Percentiles rank a stretch among this genome's conserved stretches.
Conservation (phyloP, 2,113 vertebrate species). For the Atherinomorus stipes region DNA sequence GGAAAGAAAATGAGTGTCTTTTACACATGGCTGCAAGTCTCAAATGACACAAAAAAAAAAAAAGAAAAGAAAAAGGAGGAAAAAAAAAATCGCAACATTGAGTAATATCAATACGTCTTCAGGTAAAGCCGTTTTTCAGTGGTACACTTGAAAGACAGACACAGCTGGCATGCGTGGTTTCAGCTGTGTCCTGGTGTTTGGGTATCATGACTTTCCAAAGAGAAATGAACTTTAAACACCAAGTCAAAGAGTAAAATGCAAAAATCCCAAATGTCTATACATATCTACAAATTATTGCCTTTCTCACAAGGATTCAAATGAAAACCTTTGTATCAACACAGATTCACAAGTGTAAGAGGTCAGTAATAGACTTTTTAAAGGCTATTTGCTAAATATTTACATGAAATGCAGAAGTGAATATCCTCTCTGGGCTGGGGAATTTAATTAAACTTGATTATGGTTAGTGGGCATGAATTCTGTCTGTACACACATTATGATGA, state of each 20-base stretch:
- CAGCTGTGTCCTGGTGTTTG: slow-evolving; percentile 85
- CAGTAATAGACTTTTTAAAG: slow-evolving; percentile 87
- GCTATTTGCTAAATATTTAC: slow-evolving; percentile 84
- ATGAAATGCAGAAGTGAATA: slow-evolving; percentile 66
- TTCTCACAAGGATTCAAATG: slow-evolving; percentile 92
- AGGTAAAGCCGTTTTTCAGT: slow-evolving; percentile 87
- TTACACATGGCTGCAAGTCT: slow-evolving; percentile 79
- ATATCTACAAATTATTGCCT: slow-evolving; percentile 99
- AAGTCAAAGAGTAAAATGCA: slow-evolving; percentile 68
- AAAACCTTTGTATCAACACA: slow-evolving; percentile 86
- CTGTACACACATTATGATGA: slow-evolving; percentile 51
- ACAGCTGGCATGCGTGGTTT: slow-evolving; percentile 91
- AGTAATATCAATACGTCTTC: slow-evolving; percentile 79
- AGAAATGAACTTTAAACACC: slow-evolving; percentile 68
- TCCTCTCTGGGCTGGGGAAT: slow-evolving; percentile 57
- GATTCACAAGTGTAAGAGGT: slow-evolving; percentile 87
- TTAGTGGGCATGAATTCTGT: slow-evolving; percentile 36
- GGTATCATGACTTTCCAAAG: slow-evolving; percentile 85
- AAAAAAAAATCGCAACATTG: slow-evolving; percentile 60
- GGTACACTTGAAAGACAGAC: slow-evolving; percentile 87
- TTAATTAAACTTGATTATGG: slow-evolving; percentile 45
- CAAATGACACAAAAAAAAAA: slow-evolving; percentile 32
- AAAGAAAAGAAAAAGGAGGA: no score
- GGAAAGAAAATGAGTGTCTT: slow-evolving; percentile 85
- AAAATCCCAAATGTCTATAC: slow-evolving; percentile 86